Evolutionary conservation across 2,888 invertebrate species (phyloP), one percentile per base, ranked within the genome.

Genomic region (Miltochrista miniata): DNA sequence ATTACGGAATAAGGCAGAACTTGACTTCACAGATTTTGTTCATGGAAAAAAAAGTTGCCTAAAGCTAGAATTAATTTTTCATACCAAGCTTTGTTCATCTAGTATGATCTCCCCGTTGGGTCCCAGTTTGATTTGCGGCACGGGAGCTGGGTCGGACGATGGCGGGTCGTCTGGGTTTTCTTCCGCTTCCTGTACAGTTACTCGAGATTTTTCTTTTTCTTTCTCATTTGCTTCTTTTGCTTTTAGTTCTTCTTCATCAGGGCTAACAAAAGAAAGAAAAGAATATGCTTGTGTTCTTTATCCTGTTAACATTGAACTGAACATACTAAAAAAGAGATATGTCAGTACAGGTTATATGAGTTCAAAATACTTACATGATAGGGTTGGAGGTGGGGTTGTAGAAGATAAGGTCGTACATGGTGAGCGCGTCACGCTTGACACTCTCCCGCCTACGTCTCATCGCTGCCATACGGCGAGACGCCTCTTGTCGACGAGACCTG

Each of bases 361-460:
- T 24, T 42, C 9, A 33, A 12, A 35, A 52, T 72, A 90, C 92
- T 92, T 76, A 93, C 92, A 93, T 92, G 92, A 97, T 96, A 3
- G 96, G 96, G 85, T 96, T 96, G 10, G 93, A 92, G 1, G 91
- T 81, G 4, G 98, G 98, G 88, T 98, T 98, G 86, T 97, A 98
- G 87, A 96, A 97, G 72, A 98, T 97, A 46, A 98, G 93, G 85
- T 98, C 98, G 65, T 96, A 95, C 97, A 98, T 98, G 40, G 96
- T 98, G 62, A 98, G 93, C 0, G 93, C 93, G 50, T 95, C 94
- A 0, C 83, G 77, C 46, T 83, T 79, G 8, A 81, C 72, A 0
- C 79, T 70, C 24, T 82, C 82, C 0, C 81, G 79, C 0, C 84
- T 75, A 0, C 83, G 74, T 0, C 85, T 79, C 75, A 84, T 76